phyloP scores from a whole-genome alignment of 2,888 invertebrate genomes.

The Galeopsomyia nigrocyanea region DNA sequence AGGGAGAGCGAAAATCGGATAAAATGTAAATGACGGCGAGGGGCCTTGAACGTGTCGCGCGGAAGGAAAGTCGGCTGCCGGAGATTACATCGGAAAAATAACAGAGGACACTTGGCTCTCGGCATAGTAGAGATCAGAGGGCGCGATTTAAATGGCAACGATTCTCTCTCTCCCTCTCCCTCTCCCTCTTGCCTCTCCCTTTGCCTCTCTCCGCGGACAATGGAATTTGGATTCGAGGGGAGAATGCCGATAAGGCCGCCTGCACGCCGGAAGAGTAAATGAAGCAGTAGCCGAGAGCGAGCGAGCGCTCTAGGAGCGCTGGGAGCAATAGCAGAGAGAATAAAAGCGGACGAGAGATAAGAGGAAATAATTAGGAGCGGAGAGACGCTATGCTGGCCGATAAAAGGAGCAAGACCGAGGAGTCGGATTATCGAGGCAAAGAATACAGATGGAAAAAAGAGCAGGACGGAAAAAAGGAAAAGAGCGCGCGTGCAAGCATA shows the following conservation, averaged over 20 bases:
- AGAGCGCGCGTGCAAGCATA: neutral
- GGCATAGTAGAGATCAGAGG: no score
- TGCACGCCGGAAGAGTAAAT: conserved; percentile 12
- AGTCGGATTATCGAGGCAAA: conserved; percentile 11
- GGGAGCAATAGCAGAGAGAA: neutral
- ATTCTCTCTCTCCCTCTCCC: no score
- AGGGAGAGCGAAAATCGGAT: no score
- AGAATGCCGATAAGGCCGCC: conserved; percentile 35
- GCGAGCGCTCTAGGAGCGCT: neutral
- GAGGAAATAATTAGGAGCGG: conserved; percentile 38
- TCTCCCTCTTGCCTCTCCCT: no score
- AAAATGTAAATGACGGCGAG: conserved; percentile 6
- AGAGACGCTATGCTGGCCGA: neutral
- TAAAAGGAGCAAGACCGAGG: conserved; percentile 7
- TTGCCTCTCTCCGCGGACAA: conserved; percentile 28
- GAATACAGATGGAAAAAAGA: neutral
- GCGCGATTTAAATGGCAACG: neutral
- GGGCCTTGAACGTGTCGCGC: neutral
- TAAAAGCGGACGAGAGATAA: conserved; percentile 24
- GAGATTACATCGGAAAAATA: no score
- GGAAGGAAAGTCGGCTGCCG: no score
- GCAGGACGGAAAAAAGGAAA: neutral
- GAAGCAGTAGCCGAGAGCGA: neutral
- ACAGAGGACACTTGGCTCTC: no score
- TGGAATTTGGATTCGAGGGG: conserved; percentile 8